Percentiles rank a stretch among this genome's conserved stretches.
phyloP scores from a whole-genome alignment of 2,797 vertebrate species.

The Chelon auratus region DNA sequence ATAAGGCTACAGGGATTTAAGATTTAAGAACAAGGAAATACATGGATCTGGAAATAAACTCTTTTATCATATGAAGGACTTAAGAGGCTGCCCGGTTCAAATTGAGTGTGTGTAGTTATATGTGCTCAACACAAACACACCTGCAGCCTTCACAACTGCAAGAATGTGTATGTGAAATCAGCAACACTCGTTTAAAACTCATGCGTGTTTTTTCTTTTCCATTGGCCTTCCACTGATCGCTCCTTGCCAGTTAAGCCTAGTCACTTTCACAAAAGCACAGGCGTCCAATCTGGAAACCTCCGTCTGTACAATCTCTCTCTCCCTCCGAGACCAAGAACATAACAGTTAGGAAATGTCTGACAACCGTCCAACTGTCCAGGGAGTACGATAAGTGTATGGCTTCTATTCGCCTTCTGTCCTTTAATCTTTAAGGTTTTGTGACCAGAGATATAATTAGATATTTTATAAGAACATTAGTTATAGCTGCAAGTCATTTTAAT shows the following conservation, averaged over 20 bases:
- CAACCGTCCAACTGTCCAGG: slow-evolving; percentile 11
- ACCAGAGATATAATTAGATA: too few species aligned
- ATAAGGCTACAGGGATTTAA: background rate
- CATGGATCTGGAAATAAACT: background rate
- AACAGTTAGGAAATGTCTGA: slow-evolving; percentile 10
- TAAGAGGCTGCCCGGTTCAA: background rate
- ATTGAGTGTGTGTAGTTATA: background rate
- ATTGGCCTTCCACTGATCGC: background rate
- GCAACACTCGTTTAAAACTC: background rate
- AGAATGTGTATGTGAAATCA: background rate
- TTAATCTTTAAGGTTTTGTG: too few species aligned
- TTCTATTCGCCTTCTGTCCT: too few species aligned
- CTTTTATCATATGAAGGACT: background rate
- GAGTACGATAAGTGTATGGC: too few species aligned
- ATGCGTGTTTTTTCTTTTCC: background rate
- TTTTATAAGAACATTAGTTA: too few species aligned
- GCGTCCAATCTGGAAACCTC: slow-evolving; percentile 32
- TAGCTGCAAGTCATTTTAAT: too few species aligned
- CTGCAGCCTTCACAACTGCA: background rate
- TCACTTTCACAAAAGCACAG: slow-evolving; percentile 46
- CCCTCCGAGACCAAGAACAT: slow-evolving; percentile 26
- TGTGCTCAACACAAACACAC: too few species aligned
- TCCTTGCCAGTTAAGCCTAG: slow-evolving; percentile 24
- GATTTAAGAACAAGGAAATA: background rate
- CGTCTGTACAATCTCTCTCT: slow-evolving; percentile 1